phyloP scores from a whole-genome alignment of 2,888 invertebrate genomes.

The Stenurella melanura region DNA sequence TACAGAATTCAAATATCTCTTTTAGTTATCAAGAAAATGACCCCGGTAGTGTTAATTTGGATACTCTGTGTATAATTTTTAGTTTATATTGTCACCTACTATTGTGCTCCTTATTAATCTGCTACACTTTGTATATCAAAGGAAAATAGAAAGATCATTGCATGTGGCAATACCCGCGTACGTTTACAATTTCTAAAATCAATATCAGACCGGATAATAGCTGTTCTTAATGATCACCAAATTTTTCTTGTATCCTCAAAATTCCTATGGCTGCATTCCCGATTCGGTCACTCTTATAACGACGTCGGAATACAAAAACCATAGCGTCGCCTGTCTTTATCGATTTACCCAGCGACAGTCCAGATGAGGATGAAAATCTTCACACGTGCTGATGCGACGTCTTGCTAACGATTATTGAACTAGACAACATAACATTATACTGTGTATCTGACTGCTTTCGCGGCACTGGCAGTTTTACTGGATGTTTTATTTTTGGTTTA shows the following conservation, averaged over 20 bases:
- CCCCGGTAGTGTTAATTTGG: no score
- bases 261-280: background rate
- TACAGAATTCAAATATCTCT: no score
- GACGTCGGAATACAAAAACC: constrained; percentile 12
- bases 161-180: no score
- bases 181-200: no score
- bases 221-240: no score
- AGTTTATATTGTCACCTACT: no score
- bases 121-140: no score
- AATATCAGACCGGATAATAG: no score
- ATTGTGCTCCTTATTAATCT: no score
- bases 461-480: constrained; percentile 8
- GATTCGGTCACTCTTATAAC: background rate
- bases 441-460: constrained; percentile 16
- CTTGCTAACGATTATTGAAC: constrained; percentile 25
- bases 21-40: no score
- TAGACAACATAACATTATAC: constrained; percentile 25
- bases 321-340: constrained; percentile 11
- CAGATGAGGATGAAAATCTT: constrained; percentile 17
- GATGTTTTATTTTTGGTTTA: background rate
- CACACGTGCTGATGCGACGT: constrained; percentile 12
- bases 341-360: constrained; percentile 8
- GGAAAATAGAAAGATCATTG: no score
- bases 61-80: no score
- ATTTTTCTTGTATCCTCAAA: background rate